Conservation (phyloP, 2,797 vertebrate species). For the Capromys pilorides region DNA sequence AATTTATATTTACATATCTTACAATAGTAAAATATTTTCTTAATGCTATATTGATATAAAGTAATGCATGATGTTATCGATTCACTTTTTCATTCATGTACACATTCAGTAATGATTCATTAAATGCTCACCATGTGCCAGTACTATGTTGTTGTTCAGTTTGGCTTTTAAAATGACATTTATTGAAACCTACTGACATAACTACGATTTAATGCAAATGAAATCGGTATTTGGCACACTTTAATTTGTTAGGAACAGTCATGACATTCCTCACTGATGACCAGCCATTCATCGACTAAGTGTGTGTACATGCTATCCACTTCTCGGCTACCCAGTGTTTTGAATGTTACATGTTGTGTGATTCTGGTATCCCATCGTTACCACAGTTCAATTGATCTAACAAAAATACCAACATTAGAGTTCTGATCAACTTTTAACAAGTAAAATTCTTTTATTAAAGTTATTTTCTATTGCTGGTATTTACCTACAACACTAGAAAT, state of each 20-base stretch:
- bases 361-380: neutral
- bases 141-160: neutral
- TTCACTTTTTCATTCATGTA: neutral
- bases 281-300: neutral
- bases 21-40: neutral
- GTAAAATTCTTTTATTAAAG: constrained; percentile 16
- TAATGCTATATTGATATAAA: neutral
- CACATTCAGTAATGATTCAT: neutral
- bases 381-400: constrained; percentile 14
- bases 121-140: neutral
- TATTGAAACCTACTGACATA: neutral
- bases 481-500: neutral
- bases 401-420: neutral
- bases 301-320: neutral
- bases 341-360: neutral
- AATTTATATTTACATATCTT: neutral
- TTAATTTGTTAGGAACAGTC: neutral
- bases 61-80: neutral
- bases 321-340: neutral
- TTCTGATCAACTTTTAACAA: neutral
- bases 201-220: neutral
- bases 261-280: neutral
- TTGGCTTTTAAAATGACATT: neutral
- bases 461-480: neutral
- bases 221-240: neutral